Evolutionary conservation across 1,140 invertebrate genomes (phyloP).

Genomic region (Hetaerina americana): DNA sequence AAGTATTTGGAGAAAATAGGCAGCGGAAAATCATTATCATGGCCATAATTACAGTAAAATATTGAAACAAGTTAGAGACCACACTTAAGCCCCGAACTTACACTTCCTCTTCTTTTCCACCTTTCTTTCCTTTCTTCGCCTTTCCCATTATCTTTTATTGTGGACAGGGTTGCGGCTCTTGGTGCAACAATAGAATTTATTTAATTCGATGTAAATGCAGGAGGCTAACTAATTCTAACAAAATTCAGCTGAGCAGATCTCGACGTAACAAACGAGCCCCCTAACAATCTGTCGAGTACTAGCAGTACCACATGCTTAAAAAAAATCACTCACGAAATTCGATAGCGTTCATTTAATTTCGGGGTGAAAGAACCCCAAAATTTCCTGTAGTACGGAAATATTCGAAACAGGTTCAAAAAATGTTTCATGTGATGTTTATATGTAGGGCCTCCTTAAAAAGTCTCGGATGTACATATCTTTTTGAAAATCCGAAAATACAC

Average conservation of each 20-base stretch:
- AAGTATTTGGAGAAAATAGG: no score
- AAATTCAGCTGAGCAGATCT: background rate
- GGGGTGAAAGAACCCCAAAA: no score
- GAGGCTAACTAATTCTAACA: background rate
- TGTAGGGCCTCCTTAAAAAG: no score
- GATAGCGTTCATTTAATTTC: no score
- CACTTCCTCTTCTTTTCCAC: conserved; percentile 46
- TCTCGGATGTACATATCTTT: no score
- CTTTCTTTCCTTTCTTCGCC: conserved; percentile 52
- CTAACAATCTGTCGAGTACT: background rate
- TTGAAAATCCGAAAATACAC: no score
- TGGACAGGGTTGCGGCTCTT: background rate
- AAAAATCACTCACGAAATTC: no score
- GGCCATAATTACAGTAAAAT: conserved; percentile 1
- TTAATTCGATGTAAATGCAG: background rate
- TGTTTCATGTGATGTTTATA: no score
- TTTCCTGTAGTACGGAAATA: no score
- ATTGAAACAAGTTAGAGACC: conserved; percentile 18
- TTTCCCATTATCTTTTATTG: conserved; percentile 41
- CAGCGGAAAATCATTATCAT: no score
- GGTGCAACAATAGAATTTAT: background rate
- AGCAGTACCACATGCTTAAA: background rate
- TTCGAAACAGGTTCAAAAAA: no score
- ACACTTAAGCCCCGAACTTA: conserved; percentile 31
- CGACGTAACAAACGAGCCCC: background rate